Evolutionary conservation across 1,140 invertebrate species (phyloP), one percentile per base, ranked within the genome.

Genomic region (Eriosoma lanigerum): DNA sequence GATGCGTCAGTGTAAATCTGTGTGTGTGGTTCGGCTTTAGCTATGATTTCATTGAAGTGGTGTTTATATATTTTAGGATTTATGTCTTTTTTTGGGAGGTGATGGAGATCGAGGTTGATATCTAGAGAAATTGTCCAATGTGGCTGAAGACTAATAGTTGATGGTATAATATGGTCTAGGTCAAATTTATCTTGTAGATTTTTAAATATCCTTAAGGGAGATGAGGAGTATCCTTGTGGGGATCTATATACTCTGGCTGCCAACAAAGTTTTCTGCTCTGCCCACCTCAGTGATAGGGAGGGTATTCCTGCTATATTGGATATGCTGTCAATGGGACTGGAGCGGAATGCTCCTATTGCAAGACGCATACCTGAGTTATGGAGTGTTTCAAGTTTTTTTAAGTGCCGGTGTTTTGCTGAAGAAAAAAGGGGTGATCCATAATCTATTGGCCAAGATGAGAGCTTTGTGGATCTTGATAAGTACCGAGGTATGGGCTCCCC

Each of bases 391-490:
- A 32, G 24, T 19, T 21, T 81, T 60, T 64, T 81, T 38, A 38
- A 38, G 32, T 38, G 32, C 3, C 3, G 32, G 32, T 38, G 1
- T 12, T 38, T 38, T 8, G 8, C 3, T 38, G 3, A 8, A 38
- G 32, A 38, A 38, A 4, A 38, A 4, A 4, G 32, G 32, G 32
- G 32, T 8, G 32, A n/a, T n/a, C 32, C 32, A 8, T 38, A 38
- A 38, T 38, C 60, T 19, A 68, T 62, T 81, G 44, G 78, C 1
- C 12, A 29, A 3, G 1, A 81, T 68, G 0, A 81, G 38, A 3
- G 78, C 0, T 64, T 66, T 62, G 58, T 81, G 58, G 15, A 81
- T 46, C 24, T 60, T 64, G 24, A 46, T 15, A 46, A 81, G 78
- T 29, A 32, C 38, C 0, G 24, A 38, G 0, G 26, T 38, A 52